These are phyloP conservation scores for Diploscapter pachys DNA, from an alignment of 1,140 invertebrate species.

Conservation along the genomic window DNA sequence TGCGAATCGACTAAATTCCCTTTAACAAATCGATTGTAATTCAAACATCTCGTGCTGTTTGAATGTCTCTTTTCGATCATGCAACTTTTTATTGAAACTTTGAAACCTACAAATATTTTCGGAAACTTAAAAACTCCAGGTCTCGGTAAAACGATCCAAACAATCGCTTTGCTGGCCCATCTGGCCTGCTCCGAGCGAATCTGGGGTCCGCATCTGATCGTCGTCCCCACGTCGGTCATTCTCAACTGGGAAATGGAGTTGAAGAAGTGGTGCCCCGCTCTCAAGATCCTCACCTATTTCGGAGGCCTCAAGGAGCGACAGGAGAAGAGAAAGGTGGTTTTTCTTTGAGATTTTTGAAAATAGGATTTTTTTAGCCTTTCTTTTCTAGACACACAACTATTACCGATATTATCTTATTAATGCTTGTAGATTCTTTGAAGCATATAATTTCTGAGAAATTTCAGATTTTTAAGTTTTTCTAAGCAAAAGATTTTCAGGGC, in stretches of 20 bases:
- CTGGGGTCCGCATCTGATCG: constrained; percentile 98
- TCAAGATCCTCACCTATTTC: constrained; percentile 98
- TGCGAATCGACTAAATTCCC: too few species aligned
- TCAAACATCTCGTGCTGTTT: neutral
- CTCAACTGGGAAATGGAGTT: constrained; percentile 99
- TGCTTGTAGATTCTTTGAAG: too few species aligned
- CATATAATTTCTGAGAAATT: constrained; percentile 53
- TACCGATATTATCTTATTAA: too few species aligned
- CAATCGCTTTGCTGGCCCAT: constrained; percentile 92
- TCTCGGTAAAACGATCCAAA: constrained; percentile 81
- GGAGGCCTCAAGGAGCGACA: constrained; percentile 93
- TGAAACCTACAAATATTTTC: neutral
- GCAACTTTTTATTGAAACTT: neutral
- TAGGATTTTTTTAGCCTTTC: too few species aligned
- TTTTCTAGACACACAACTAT: too few species aligned
- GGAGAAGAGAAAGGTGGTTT: constrained; percentile 74
- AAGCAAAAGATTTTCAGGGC: constrained; percentile 64
- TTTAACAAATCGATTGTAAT: neutral
- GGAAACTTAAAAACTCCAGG: constrained; percentile 38
- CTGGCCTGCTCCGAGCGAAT: constrained; percentile 86
- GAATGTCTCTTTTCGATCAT: neutral
- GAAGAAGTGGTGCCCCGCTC: constrained; percentile 99
- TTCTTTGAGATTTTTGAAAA: neutral
- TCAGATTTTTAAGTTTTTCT: neutral
- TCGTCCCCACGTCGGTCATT: constrained; percentile 98